These are phyloP conservation scores for Steatocranus sp. DNA, from an alignment of 2,797 vertebrate genomes.

Conservation along the genomic window DNA sequence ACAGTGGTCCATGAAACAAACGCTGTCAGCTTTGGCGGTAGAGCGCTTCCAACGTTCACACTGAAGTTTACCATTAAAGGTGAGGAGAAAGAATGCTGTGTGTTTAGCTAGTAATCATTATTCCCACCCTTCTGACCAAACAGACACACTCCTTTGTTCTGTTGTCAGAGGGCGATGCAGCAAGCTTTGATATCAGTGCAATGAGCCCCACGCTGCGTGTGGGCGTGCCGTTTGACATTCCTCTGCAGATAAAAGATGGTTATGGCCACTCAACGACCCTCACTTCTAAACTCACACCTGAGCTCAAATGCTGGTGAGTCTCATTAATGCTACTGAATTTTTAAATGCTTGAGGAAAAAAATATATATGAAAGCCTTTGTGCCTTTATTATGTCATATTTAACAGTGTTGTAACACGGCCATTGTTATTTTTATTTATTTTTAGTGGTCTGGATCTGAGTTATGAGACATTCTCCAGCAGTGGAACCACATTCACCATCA, in stretches of 20 bases:
- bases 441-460: slow-evolving; percentile 79
- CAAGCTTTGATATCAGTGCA: slow-evolving; percentile 73
- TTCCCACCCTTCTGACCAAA: background rate
- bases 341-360: background rate
- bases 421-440: slow-evolving; percentile 36
- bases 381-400: background rate
- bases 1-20: slow-evolving; percentile 79
- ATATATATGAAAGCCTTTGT: fast-evolving
- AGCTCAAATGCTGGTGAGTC: slow-evolving; percentile 83
- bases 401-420: background rate
- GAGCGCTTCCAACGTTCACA: slow-evolving; percentile 75
- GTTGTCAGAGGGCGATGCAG: slow-evolving; percentile 78
- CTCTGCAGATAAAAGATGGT: slow-evolving; percentile 81
- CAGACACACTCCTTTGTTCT: background rate
- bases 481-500: slow-evolving; percentile 71
- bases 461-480: slow-evolving; percentile 62
- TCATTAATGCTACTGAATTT: background rate
- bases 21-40: slow-evolving; percentile 71
- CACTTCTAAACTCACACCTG: slow-evolving; percentile 65
- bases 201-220: slow-evolving; percentile 72
- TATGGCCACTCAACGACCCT: slow-evolving; percentile 76
- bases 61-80: slow-evolving; percentile 85
- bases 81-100: slow-evolving; percentile 25
- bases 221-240: slow-evolving; percentile 83
- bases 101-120: background rate